Conservation (phyloP, 2,888 invertebrate species). For the Rhamnusium bicolor region DNA sequence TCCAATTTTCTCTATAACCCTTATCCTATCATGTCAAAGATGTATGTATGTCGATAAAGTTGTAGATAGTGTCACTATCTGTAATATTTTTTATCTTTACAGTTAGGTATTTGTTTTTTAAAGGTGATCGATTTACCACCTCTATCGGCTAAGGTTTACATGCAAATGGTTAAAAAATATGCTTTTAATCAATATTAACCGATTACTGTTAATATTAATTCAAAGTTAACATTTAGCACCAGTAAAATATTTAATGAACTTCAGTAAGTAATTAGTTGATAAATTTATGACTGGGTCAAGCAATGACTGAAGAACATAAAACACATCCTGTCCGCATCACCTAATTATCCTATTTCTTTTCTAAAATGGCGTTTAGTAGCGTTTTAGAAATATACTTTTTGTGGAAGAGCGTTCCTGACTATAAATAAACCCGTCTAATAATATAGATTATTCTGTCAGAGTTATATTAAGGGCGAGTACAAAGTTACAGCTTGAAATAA, state of each 20-base stretch:
- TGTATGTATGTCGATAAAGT: too few species aligned
- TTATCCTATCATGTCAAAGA: too few species aligned
- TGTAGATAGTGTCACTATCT: too few species aligned
- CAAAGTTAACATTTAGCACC: neutral
- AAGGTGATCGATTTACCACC: too few species aligned
- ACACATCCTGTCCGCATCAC: neutral
- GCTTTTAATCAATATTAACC: too few species aligned
- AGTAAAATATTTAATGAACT: neutral
- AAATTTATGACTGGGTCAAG: neutral
- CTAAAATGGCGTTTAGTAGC: neutral
- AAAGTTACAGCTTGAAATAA: conserved; percentile 12
- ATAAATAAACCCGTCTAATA: conserved; percentile 29
- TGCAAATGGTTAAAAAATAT: too few species aligned
- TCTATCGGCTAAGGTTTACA: too few species aligned
- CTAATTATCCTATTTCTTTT: neutral
- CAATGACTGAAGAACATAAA: neutral
- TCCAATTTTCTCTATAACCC: too few species aligned
- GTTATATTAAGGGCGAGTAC: conserved; percentile 11
- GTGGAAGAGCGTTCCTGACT: neutral
- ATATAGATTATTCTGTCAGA: conserved; percentile 27
- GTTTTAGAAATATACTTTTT: neutral
- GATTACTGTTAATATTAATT: too few species aligned
- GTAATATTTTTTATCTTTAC: too few species aligned
- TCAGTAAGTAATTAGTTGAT: neutral
- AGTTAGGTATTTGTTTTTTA: too few species aligned